Evolutionary conservation across 2,797 vertebrate species (phyloP), one percentile per base, ranked within the genome.

Genomic region (Pipistrellus pipistrellus): DNA sequence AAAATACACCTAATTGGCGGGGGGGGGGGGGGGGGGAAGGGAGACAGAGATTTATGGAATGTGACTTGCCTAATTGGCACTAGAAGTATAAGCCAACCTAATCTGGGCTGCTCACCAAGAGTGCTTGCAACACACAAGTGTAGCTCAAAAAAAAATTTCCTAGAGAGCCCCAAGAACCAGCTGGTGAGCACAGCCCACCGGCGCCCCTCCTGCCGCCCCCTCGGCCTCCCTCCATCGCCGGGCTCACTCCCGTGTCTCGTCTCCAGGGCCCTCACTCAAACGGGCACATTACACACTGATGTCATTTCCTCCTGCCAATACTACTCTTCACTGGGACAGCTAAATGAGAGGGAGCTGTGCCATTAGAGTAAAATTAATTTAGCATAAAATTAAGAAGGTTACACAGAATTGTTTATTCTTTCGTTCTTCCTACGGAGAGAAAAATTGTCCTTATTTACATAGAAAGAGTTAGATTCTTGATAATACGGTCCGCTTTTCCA

Each of bases 301-400:
- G 90, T 91, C 75, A 86, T 53, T 71, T 86, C 69, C 90, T 89
- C 84, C 80, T 94, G 86, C 44, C 71, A 87, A 38, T 86, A 88
- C 25, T 80, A 53, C 48, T 69, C 68, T 85, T 92, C 95, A 90
- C 55, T 75, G 64, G 81, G 64, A 93, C 14, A 14, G 75, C 77
- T 83, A 90, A 94, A 88, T 44, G 80, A 93, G 68, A 89, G 48
- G n/a, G 68, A 87, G 88, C 48, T 82, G 25, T 90, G 89, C 51
- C 57, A 78, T 88, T 10, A 32, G 64, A 92, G 78, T 69, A 57
- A 94, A 95, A 91, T 55, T 73, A 87, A 96, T 55, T 80, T 85
- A 96, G 87, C 69, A 93, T 86, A 75, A 90, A 96, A 91, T 94
- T 95, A 71, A 94, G 93, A 93, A 91, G 85, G 76, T 72, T 95